Percentiles rank a stretch among this genome's conserved stretches.
phyloP scores from a whole-genome alignment of 1,140 invertebrate genomes.

The Lasioglossum baleicum region DNA sequence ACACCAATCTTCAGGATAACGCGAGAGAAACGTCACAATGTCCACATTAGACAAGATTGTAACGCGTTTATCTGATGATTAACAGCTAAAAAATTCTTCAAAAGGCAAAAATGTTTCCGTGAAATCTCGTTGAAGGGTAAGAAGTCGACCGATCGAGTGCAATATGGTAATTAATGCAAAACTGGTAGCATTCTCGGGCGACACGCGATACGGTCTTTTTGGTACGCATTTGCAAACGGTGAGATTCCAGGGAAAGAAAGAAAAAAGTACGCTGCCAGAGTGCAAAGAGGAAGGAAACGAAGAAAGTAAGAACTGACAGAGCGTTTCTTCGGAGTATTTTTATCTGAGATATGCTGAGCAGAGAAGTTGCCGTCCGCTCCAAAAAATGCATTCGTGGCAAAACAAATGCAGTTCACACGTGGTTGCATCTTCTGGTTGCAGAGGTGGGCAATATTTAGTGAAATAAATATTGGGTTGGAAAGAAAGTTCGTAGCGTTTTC shows the following conservation, averaged over 20 bases:
- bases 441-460: not conserved
- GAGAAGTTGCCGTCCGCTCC: slow-evolving; percentile 12
- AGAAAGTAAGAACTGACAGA: slow-evolving; percentile 40
- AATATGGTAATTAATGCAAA: slow-evolving; percentile 61
- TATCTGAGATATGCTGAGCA: slow-evolving; percentile 50
- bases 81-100: not conserved
- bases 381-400: slow-evolving; percentile 12
- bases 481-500: too few relatives aligned
- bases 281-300: slow-evolving; percentile 1
- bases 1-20: too few relatives aligned
- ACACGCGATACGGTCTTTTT: slow-evolving; percentile 57
- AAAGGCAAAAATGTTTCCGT: slow-evolving; percentile 8
- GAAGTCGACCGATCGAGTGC: slow-evolving; percentile 18
- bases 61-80: not conserved
- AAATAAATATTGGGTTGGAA: too few relatives aligned
- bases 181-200: slow-evolving; percentile 50
- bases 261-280: too few relatives aligned
- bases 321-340: slow-evolving; percentile 51
- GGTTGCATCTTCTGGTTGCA: slow-evolving; percentile 6
- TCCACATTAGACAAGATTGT: too few relatives aligned
- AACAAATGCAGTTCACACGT: slow-evolving; percentile 20
- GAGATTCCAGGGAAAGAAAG: slow-evolving; percentile 27
- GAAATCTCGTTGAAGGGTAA: slow-evolving; percentile 17
- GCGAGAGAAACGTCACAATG: too few relatives aligned
- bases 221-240: slow-evolving; percentile 48